phyloP scores from a whole-genome alignment of 2,797 vertebrate species.

The Valencia hispanica region DNA sequence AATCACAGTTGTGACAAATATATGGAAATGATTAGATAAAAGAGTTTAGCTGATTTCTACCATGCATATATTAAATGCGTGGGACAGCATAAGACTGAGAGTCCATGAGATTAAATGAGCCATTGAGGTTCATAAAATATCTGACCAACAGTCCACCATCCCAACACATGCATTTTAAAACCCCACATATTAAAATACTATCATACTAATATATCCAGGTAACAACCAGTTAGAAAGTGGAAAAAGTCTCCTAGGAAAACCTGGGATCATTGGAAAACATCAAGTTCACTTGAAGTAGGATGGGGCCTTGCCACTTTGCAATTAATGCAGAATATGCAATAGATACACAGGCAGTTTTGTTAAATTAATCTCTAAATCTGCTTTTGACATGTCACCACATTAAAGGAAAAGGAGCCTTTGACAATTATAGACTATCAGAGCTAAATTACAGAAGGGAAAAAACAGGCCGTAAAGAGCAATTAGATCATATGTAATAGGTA shows the following conservation, averaged over 20 bases:
- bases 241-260: not conserved
- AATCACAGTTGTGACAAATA: not conserved
- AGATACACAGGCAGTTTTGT: not conserved
- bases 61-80: too few relatives aligned
- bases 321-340: not conserved
- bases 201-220: not conserved
- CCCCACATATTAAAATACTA: not conserved
- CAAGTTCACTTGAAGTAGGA: not conserved
- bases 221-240: not conserved
- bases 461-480: not conserved
- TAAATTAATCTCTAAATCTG: not conserved
- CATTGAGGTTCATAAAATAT: not conserved
- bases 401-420: not conserved
- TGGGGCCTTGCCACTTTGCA: not conserved
- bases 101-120: not conserved
- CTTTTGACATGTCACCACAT: not conserved
- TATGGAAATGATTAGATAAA: not conserved
- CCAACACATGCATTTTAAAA: not conserved
- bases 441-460: not conserved
- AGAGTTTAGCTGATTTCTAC: too few relatives aligned
- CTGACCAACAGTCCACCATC: too few relatives aligned
- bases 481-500: not conserved
- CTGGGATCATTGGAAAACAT: too few relatives aligned
- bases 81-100: too few relatives aligned
- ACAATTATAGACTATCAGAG: not conserved